Base-by-base conservation (phyloP, 2,113 vertebrate genomes). In the Crypturellus undulatus region DNA sequence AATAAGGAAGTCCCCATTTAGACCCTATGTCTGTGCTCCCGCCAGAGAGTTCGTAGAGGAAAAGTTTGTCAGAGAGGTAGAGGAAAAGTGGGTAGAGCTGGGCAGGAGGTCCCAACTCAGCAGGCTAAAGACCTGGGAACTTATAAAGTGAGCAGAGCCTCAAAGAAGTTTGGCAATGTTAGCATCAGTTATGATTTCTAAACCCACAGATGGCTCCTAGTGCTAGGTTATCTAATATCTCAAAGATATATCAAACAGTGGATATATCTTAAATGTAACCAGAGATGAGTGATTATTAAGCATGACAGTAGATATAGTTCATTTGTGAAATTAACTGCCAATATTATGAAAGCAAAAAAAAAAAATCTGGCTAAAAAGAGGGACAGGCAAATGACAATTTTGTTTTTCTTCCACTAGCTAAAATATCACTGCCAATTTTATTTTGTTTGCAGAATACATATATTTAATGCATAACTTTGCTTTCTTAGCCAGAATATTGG, bases 381-480 rank as follows among this genome's bases (percentile, higher is more conserved):
- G 54, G 76, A 58, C 17, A 65, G 20, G 20, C 14, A 94, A 78
- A 2, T 69, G 45, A 32, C 6, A 42, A 59, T 82, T 91, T 30
- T 7, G 1, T 73, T 32, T 63, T 87, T 84, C 49, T 91, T 92
- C 67, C 62, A 7, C 52, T 52, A 54, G 51, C 65, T 84, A 30
- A 91, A 89, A 90, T 59, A 82, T 42, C 59, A 14, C 32, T 70
- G 58, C 58, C 54, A 73, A 54, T 71, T 34, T 78, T 60, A 77
- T 54, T 89, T 49, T 81, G 18, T 81, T 88, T 88, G 42, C 34
- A 69, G 65, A 76, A 71, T 42, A 68, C 80, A 71, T 63, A 85
- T 90, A 88, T 91, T 88, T 93, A 88, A 90, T 84, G 42, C 83
- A 69, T 90, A 86, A 47, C 16, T 86, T 77, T 81, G 43, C 12